A percentile compares a stretch with the other conserved stretches of the same genome.
Evolutionary conservation across 2,888 invertebrate genomes (phyloP).

Genomic region (Euplexia lucipara): DNA sequence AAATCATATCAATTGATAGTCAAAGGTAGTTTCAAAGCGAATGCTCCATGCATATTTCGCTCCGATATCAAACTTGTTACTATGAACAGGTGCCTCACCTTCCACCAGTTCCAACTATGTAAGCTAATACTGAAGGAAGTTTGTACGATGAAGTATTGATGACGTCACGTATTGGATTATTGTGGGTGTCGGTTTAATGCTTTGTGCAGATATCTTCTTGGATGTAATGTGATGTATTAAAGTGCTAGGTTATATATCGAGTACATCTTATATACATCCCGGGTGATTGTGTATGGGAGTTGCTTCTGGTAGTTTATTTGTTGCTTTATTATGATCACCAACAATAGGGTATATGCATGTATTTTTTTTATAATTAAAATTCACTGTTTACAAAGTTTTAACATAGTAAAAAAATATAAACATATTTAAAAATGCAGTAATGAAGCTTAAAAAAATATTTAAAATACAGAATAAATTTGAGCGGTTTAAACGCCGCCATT

Average conservation of each 20-base stretch:
- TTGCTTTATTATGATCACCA: too few relatives aligned
- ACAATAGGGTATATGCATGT: too few relatives aligned
- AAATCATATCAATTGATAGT: conserved; percentile 14
- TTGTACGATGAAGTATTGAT: conserved; percentile 6
- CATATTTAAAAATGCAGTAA: too few relatives aligned
- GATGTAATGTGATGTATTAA: background rate
- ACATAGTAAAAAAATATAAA: too few relatives aligned
- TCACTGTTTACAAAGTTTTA: too few relatives aligned
- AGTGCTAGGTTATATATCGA: too few relatives aligned
- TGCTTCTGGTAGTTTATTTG: too few relatives aligned
- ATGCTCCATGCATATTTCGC: conserved; percentile 13
- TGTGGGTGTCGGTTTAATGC: background rate
- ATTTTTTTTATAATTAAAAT: too few relatives aligned
- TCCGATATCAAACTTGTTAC: conserved; percentile 13
- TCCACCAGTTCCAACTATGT: conserved; percentile 5
- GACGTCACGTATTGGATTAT: conserved; percentile 10
- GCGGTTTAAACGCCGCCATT: too few relatives aligned
- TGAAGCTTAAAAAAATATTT: too few relatives aligned
- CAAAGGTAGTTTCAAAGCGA: conserved; percentile 1
- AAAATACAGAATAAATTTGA: too few relatives aligned
- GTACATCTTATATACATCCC: background rate
- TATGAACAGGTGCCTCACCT: conserved; percentile 1
- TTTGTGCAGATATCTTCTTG: background rate
- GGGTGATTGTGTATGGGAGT: background rate
- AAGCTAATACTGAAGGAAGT: conserved; percentile 23